These are phyloP conservation scores for Alectura lathami DNA, from an alignment of 2,113 vertebrate species.

Conservation along the genomic window DNA sequence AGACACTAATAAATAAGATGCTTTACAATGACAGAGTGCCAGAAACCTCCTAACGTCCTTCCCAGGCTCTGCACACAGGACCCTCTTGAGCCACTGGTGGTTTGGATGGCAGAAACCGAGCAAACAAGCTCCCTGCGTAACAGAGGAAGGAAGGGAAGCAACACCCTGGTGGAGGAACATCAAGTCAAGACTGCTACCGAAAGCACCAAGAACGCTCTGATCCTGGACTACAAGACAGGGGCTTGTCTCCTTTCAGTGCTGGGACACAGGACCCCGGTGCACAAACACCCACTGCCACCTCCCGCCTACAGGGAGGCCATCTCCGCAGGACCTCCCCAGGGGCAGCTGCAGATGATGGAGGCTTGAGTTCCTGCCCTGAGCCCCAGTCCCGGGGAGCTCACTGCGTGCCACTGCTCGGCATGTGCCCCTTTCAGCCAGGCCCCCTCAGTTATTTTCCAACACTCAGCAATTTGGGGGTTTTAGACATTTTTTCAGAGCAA, in stretches of 20 bases:
- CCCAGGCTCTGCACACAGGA: background rate
- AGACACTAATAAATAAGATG: conserved; percentile 35
- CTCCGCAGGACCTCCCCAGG: background rate
- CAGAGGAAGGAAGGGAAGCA: background rate
- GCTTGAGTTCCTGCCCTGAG: background rate
- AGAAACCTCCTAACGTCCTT: conserved; percentile 43
- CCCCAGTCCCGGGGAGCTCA: background rate
- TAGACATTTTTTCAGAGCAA: background rate
- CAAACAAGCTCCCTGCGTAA: background rate
- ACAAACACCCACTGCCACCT: background rate
- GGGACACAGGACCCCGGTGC: background rate
- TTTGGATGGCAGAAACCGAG: conserved; percentile 23
- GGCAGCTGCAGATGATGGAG: background rate
- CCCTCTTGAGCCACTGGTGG: background rate
- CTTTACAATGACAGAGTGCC: conserved; percentile 21
- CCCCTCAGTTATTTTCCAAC: background rate
- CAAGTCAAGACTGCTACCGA: background rate
- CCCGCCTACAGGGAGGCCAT: background rate
- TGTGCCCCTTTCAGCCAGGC: background rate
- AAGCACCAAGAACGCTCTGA: background rate
- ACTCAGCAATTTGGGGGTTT: background rate
- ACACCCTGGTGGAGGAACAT: background rate
- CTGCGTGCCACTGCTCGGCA: background rate
- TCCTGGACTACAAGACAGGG: background rate
- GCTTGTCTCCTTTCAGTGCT: background rate